Base-by-base conservation (phyloP, 2,888 invertebrate genomes). In the Cataglyphis livida region DNA sequence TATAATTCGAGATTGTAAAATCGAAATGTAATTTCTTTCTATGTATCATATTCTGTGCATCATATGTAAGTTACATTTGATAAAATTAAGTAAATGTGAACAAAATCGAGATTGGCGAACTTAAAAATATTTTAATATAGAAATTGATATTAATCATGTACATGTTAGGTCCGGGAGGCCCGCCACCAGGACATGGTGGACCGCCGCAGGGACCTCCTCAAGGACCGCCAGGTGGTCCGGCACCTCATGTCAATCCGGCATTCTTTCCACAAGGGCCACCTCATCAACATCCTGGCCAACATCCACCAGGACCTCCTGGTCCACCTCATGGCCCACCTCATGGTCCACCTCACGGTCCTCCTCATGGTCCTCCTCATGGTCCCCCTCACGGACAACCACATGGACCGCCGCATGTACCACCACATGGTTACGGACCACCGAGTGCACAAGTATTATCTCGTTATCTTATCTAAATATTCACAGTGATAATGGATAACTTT, bases 221-320 rank as follows among this genome's bases (percentile, higher is more conserved):
- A 88, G 95, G 95, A 73, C 95, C 96, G 0, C 96, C 96, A 10
- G 96, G 96, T 2, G 96, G 96, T 61, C 98, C 98, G 7, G 98
- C 98, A 38, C 98, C 99, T 68, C 99, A 99, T 95, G 98, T 99
- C 89, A 99, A 99, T 95, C 99, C 99, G 59, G 99, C 99, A 84
- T 99, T 99, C 96, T 99, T 99, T 95, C 98, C 97, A 92, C 98
- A 98, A 95, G 96, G 96, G 48, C 96, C 95, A 12, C 95, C 95
- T 44, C 95, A 95, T 84, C 96, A 96, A 66, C 96, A 96, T 88
- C 95, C 95, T 0, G 95, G 95, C 89, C 96, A 96, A 84, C 96
- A 96, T 91, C 95, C 95, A n/a, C 95, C 95, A 70, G 95, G 95
- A 3, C 95, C 96, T 28, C 96, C 96, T 79, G 96, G 97, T 54